Base-by-base conservation (phyloP, 2,888 invertebrate species). In the Acleris emargana region DNA sequence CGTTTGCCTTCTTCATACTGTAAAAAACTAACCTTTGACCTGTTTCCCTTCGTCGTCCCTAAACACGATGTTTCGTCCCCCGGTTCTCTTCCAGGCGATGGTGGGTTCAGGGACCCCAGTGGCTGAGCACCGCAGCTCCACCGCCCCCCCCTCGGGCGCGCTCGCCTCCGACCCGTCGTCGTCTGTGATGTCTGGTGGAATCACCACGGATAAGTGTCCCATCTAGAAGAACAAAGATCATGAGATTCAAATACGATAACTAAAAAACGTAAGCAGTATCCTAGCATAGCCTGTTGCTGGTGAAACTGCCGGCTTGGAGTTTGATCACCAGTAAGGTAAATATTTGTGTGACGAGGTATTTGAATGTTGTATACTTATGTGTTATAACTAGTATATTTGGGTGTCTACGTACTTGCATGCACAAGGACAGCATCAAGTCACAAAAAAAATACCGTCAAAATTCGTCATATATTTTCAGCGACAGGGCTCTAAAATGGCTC, bases 201-300 rank as follows among this genome's bases (percentile, higher is more conserved):
- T 95, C 72, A 97, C 96, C 71, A 98, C 97, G 81, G 96, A 96
- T 78, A 98, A 94, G 76, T 95, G 94, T 54, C 97, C 98, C 93
- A 96, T 97, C 97, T 97, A 22, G 3, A 57, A 57, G 17, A 57
- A 57, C 7, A 20, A 20, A 6, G 22, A n/a, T 4, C 38, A 38
- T 38, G 13, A 38, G 45, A 16, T n/a, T n/a, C 45, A 45, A n/a
- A 13, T 13, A 38, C 11, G 6, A 6, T 13, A 13, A 43, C n/a
- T n/a, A n/a, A n/a, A n/a, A n/a, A n/a, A n/a, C n/a, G 38, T 38
- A 32, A 32, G 32, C 9, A 32, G 25, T 25, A 6, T 0, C 25
- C 7, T 1, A 6, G 25, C 22, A 22, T 3, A 25, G 28, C 32
- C 32, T 32, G 32, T 2, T 32, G 13, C 13, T 38, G 13, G 13